Percentiles rank a stretch among this genome's conserved stretches.
phyloP scores from a whole-genome alignment of 2,113 vertebrate species.

The Serranochromis macrocephalus region DNA sequence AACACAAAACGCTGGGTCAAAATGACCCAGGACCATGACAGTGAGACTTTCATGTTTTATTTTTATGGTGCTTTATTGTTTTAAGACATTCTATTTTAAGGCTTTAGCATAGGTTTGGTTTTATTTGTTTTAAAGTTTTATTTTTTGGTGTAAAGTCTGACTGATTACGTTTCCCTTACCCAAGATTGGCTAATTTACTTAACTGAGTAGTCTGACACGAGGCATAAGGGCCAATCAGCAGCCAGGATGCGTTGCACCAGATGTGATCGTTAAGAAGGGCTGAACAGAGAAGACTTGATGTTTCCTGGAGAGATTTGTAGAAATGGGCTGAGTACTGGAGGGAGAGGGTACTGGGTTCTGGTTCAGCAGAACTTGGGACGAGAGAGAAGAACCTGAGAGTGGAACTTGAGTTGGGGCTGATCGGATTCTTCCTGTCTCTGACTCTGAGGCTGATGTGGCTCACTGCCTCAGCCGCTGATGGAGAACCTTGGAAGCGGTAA shows the following conservation, averaged over 20 bases:
- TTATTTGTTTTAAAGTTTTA: neutral
- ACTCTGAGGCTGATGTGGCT: fast-evolving
- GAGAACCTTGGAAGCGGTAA: fast-evolving
- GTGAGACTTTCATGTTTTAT: neutral
- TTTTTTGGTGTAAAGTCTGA: neutral
- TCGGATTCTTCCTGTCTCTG: neutral
- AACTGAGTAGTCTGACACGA: fast-evolving
- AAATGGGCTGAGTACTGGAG: neutral
- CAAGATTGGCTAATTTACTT: fast-evolving
- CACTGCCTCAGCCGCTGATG: neutral
- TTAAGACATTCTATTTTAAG: neutral
- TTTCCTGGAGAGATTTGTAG: neutral
- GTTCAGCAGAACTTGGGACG: neutral
- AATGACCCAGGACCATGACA: too few species aligned
- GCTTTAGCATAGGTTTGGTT: fast-evolving
- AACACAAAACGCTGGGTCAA: too few species aligned
- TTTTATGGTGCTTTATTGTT: fast-evolving
- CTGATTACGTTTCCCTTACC: fast-evolving
- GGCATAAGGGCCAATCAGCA: neutral
- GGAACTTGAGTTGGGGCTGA: neutral
- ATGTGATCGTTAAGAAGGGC: fast-evolving
- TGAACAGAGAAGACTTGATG: neutral
- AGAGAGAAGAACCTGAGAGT: fast-evolving
- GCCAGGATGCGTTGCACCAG: fast-evolving
- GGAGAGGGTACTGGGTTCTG: fast-evolving